Conservation (phyloP, 2,113 vertebrate species). For the Monopterus albus region DNA sequence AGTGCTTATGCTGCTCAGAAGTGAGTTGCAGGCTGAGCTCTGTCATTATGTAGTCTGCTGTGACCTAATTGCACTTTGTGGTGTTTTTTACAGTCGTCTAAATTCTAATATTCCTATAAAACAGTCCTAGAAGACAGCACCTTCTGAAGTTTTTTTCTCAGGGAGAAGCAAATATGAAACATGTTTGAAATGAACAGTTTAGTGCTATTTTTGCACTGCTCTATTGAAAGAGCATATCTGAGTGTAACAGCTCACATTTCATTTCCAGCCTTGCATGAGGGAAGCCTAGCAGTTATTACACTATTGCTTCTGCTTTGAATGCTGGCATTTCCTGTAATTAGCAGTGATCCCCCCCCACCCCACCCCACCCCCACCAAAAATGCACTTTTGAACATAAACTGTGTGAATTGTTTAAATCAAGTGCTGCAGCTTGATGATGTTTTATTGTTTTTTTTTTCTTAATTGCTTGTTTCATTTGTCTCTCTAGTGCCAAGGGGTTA, state of each 20-base stretch:
- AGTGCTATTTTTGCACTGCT: slow-evolving; percentile 20
- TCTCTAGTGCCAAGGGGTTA: slow-evolving; percentile 87
- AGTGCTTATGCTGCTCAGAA: slow-evolving; percentile 13
- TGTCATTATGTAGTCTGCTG: not conserved
- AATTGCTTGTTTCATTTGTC: not conserved
- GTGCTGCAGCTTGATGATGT: not conserved
- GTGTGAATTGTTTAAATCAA: not conserved
- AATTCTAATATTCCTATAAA: not conserved
- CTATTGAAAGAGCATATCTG: slow-evolving; percentile 7
- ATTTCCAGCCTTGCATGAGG: slow-evolving; percentile 23
- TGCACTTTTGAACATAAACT: not conserved
- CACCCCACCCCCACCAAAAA: too few relatives aligned
- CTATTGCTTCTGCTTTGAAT: slow-evolving; percentile 1
- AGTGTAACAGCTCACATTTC: slow-evolving; percentile 40
- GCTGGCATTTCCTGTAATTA: slow-evolving; percentile 18
- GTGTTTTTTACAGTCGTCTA: not conserved
- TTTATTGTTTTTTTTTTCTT: not conserved
- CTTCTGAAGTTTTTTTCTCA: not conserved
- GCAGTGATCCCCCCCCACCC: too few relatives aligned
- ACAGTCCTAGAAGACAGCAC: not conserved
- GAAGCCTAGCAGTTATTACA: slow-evolving; percentile 3
- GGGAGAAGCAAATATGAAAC: too few relatives aligned
- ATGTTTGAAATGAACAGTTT: slow-evolving; percentile 11
- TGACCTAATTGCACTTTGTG: slow-evolving; percentile 42
- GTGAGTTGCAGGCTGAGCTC: slow-evolving; percentile 35